phyloP scores from a whole-genome alignment of 2,888 invertebrate genomes.

The Allolobophora icterica region DNA sequence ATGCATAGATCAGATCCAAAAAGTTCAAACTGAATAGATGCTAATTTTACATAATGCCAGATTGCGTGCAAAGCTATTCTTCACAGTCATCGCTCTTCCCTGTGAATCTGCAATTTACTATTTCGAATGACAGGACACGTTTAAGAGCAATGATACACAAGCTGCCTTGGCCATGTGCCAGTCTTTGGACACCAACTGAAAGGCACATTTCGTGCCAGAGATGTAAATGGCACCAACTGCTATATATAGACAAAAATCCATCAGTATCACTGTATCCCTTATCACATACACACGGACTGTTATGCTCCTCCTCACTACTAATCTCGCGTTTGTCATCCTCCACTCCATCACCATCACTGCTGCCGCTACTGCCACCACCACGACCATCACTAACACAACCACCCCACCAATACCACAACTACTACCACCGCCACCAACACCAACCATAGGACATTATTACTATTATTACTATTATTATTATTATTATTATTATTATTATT shows the following conservation, averaged over 20 bases:
- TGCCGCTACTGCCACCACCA: background rate
- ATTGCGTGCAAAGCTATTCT: background rate
- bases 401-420: background rate
- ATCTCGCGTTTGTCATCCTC: background rate
- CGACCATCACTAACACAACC: constrained; percentile 41
- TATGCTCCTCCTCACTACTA: background rate
- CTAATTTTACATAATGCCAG: background rate
- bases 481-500: too few species aligned
- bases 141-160: background rate
- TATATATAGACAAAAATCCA: background rate
- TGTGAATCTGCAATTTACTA: too few species aligned
- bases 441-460: background rate
- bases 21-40: background rate
- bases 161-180: background rate
- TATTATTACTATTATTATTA: too few species aligned
- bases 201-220: background rate
- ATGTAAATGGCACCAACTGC: background rate
- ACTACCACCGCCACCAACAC: background rate
- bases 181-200: background rate
- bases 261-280: constrained; percentile 4
- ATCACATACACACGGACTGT: background rate
- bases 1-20: background rate
- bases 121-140: background rate
- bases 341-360: background rate
- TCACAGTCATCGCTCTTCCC: background rate